These are phyloP conservation scores for Orius insidiosus DNA, from an alignment of 1,140 invertebrate species.

Conservation along the genomic window DNA sequence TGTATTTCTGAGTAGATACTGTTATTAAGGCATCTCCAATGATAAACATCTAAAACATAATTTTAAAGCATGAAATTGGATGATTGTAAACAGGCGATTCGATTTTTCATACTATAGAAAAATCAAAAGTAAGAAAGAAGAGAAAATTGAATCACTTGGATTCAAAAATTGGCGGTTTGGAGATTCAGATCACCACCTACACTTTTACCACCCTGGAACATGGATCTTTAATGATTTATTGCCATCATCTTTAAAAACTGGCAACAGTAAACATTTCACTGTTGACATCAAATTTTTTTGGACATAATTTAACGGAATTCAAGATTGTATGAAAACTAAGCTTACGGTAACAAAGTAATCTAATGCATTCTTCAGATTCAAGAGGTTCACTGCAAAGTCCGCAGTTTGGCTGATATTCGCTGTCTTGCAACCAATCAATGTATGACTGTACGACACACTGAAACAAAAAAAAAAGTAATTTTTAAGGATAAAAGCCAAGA, in stretches of 20 bases:
- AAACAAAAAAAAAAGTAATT: constrained; percentile 24
- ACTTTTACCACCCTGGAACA: no score
- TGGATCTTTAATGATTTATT: no score
- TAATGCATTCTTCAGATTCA: constrained; percentile 66
- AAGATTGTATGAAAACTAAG: no score
- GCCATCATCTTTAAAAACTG: not conserved
- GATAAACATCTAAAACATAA: constrained; percentile 75
- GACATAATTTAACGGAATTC: not conserved
- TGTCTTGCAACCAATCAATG: not conserved
- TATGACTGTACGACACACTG: constrained; percentile 31
- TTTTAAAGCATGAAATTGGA: no score
- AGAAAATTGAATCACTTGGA: no score
- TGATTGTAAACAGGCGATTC: not conserved
- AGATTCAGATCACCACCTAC: no score
- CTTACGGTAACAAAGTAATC: constrained; percentile 67
- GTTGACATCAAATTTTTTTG: not conserved
- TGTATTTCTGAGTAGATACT: constrained; percentile 53
- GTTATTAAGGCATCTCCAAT: constrained; percentile 77
- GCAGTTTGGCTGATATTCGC: not conserved
- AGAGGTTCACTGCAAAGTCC: not conserved
- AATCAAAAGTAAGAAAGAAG: no score
- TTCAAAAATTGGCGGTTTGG: no score
- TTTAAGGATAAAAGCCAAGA: no score
- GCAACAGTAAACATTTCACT: not conserved
- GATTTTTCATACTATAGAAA: not conserved